Evolutionary conservation across 2,888 invertebrate genomes (phyloP).

Genomic region (Epiblema foenella): DNA sequence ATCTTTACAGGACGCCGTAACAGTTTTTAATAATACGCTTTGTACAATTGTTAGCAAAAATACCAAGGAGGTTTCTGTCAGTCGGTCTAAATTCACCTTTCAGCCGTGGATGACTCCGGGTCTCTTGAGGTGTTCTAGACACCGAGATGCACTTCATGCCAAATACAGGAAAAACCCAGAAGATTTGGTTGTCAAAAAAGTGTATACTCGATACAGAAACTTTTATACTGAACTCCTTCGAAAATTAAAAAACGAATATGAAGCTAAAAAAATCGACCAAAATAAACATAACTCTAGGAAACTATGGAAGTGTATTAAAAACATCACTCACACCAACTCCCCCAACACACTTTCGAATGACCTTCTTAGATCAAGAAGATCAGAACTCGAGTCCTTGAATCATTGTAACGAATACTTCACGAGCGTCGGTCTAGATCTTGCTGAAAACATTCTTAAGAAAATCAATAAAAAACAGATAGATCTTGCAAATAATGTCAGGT

Average conservation of each 20-base stretch:
- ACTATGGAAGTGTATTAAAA: background rate
- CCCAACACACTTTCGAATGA: background rate
- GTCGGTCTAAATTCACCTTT: background rate
- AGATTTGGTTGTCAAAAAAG: background rate
- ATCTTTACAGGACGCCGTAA: background rate
- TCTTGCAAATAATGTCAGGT: background rate
- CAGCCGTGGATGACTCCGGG: background rate
- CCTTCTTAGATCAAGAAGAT: background rate
- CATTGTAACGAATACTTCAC: constrained; percentile 1
- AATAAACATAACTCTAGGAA: background rate
- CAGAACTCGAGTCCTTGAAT: background rate
- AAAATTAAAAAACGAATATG: constrained; percentile 6
- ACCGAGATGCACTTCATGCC: constrained; percentile 3
- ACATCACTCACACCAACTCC: background rate
- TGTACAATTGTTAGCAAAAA: background rate
- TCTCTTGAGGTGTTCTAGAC: background rate
- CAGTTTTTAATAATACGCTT: background rate
- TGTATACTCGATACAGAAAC: constrained; percentile 3
- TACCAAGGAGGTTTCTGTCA: background rate
- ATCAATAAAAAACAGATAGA: constrained; percentile 54
- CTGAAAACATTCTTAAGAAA: constrained; percentile 57
- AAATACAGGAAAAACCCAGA: background rate
- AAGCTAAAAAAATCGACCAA: background rate
- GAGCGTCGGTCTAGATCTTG: background rate
- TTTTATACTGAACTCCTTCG: background rate